Evolutionary conservation across 2,888 invertebrate genomes (phyloP), one percentile per base, ranked within the genome.

Genomic region (Nymphalis urticae): DNA sequence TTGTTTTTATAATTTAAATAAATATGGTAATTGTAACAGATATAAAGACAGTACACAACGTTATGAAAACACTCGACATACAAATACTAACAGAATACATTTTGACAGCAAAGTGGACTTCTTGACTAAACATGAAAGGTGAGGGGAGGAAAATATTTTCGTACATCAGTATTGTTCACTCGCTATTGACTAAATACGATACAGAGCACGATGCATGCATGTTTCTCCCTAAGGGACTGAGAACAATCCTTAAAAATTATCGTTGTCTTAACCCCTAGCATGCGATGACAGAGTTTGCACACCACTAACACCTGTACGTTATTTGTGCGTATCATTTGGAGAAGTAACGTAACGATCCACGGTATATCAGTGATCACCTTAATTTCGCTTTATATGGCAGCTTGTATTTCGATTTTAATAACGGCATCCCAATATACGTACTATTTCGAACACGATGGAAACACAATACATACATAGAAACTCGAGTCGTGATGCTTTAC

Each of bases 21-120:
- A 24, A 16, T 17, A 17, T 27, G 8, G 27, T 56, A 56, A 17
- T 6, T n/a, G 8, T 4, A 42, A 13, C 42, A 42, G 17, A 56
- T 32, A n/a, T 2, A 9, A 32, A 56, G 54, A 32, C 54, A 56
- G 17, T 56, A 32, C 54, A 56, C 54, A 32, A 27, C 32, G 48
- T 54, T 32, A 68, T 61, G 54, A 58, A 73, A 71, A 75, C 71
- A 71, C 75, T 73, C 74, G 75, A 69, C 74, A 73, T 73, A 72
- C 67, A 77, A 76, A 77, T 82, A 85, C 80, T 84, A 81, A 85
- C 78, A 76, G 80, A 70, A 80, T 81, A 86, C 85, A 86, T 87
- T 82, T 87, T 87, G 80, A 85, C 88, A 89, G 89, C 82, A 79
- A 85, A 83, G 79, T 83, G 85, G 87, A 85, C 82, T 77, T 80